Evolutionary conservation across 2,888 invertebrate genomes (phyloP), one percentile per base, ranked within the genome.

Genomic region (Lasioglossum morio): DNA sequence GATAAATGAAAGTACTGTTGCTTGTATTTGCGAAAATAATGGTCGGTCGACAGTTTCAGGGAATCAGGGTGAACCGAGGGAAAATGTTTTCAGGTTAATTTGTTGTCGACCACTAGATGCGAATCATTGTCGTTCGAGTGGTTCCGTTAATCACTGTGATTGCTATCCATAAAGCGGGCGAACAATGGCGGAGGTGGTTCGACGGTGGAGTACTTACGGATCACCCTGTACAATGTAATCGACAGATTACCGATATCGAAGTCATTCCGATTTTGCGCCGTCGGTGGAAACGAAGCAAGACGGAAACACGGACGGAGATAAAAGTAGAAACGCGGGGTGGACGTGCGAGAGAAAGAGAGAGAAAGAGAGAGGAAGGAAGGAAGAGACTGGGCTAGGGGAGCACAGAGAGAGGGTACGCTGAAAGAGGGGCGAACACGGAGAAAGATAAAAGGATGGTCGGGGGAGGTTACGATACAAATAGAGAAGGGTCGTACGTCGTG

Each of bases 381-480:
- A 80, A 81, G 81, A 83, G 46, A 72, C 81, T 81, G 34, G 81
- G 81, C 83, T 83, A 83, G 76, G 81, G 66, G 63, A 53, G 53
- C 76, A 75, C 73, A 34, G 74, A 70, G 79, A 70, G 79, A 69
- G 78, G 78, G 72, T 53, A 72, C 69, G 40, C 14, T 72, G 72
- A 86, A 81, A 73, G 80, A 72, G 74, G 79, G 79, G 23, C 48
- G 43, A 60, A 66, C 78, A 53, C 83, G 30, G 85, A 82, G 78
- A 63, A 77, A 74, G 85, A 85, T 84, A 77, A 85, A 85, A 84
- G 85, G 80, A 80, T 80, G 85, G 79, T 40, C 73, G 72, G 78
- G 79, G 46, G 70, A 83, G 85, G 79, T 85, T 85, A 57, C 84
- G 84, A 83, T 83, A 74, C 85, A 84, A 79, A 88, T 73, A 78